Evolutionary conservation across 2,113 vertebrate species (phyloP), one percentile per base, ranked within the genome.

Genomic region (Zingel zingel): DNA sequence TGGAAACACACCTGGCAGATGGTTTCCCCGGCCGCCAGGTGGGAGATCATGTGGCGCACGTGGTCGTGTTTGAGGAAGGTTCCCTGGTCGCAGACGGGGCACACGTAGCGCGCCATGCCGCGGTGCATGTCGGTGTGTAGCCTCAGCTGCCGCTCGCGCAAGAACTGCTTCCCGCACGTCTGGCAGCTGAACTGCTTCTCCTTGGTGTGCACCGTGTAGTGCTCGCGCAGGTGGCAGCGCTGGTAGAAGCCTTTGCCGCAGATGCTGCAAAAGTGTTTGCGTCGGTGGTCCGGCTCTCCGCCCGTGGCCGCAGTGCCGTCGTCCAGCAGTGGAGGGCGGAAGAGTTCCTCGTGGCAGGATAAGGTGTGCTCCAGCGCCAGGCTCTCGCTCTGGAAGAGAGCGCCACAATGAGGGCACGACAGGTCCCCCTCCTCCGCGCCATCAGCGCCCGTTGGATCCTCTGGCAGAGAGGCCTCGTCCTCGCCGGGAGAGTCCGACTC

Each of bases 1-100:
- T 99, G 98, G 94, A 99, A 99, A 91, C 98, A 99, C 94, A 99
- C 98, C 95, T 99, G 98, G 95, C 98, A 99, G 96, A 99, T 98
- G 89, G 97, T 98, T 92, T 99, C 97, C 58, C 98, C 98, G 54
- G 97, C 96, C 53, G 97, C 96, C 92, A 99, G 96, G 93, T 99
- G 98, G 70, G 98, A 99, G 93, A 99, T 98, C 98, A 99, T 98
- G 96, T 99, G 98, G 56, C 98, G 97, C 71, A 99, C 97, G 83
- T 99, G 98, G 94, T 99, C 98, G 83, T 99, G 98, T 92, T 99
- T 99, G 82, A 99, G 96, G 95, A 99, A 99, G 94, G 98, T 98
- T 77, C 98, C 98, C 96, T 99, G 98, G 94, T 99, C 97, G 89
- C 98, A 99, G 89, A 99, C 96, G 15, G 98, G 98, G 92, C 98